Evolutionary conservation across 2,113 vertebrate species (phyloP), one percentile per base, ranked within the genome.

Genomic region (Vidua macroura): DNA sequence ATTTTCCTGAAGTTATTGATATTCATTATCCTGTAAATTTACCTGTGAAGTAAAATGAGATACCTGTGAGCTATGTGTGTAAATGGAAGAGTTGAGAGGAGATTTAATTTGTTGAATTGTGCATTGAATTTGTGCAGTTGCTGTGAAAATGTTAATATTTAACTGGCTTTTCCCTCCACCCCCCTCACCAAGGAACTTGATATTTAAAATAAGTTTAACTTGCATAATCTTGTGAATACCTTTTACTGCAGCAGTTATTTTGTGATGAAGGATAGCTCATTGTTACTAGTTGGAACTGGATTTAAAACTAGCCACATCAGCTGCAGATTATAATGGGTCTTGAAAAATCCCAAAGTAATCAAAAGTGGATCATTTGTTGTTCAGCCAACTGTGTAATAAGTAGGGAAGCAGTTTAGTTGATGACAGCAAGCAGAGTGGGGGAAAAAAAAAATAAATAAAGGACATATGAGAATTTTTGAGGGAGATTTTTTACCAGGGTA

Each of bases 261-360:
- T 83, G 64, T 90, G 69, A 27, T 49, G 31, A 92, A 96, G 73
- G 82, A 58, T 80, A 70, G 60, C 69, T 94, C 86, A 73, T 80
- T 96, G 86, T 96, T 92, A 37, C 96, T 83, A 67, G 94, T 68
- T 97, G 91, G 94, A 96, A 96, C 95, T 83, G 97, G 97, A 97
- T 97, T 97, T 97, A 91, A 88, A 97, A 97, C 95, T 51, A 96
- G 91, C 96, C 96, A 93, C 64, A 66, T 98, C 97, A 97, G 97
- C 97, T 97, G 91, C 48, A 73, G 73, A 63, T 48, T 62, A 39
- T 68, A 79, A 88, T 62, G 70, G 72, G 56, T 91, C 79, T 82
- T 86, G 73, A 94, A 97, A 96, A 97, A 92, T 30, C 83, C 91
- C 80, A 64, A 1, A 74, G 68, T 95, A 97, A 97, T 97, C 95